phyloP scores from a whole-genome alignment of 2,113 vertebrate genomes.

The Zingel zingel region DNA sequence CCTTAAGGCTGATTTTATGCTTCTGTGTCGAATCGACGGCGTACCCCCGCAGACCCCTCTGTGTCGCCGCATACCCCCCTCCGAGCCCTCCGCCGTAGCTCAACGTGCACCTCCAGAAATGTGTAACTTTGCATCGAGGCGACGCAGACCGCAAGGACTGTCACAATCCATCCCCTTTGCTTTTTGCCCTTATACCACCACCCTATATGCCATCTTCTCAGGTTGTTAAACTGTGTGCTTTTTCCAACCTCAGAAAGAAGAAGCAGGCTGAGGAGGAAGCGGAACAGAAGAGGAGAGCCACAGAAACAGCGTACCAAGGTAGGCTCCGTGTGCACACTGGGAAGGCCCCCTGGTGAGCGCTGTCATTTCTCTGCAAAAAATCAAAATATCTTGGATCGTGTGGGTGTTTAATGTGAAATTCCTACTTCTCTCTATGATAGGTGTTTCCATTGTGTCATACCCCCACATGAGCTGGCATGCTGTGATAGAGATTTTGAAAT shows the following conservation, averaged over 20 bases:
- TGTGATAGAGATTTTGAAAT: background rate
- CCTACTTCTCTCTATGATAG: too few relatives aligned
- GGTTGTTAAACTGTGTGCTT: background rate
- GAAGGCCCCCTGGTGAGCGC: background rate
- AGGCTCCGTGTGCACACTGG: slow-evolving; percentile 19
- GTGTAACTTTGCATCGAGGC: too few relatives aligned
- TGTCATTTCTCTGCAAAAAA: background rate
- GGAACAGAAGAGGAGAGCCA: slow-evolving; percentile 95
- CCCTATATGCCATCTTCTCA: background rate
- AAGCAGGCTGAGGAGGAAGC: slow-evolving; percentile 97
- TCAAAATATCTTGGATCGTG: background rate
- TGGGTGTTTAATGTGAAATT: background rate
- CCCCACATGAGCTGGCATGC: background rate
- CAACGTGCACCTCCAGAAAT: too few relatives aligned
- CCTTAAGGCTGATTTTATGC: too few relatives aligned
- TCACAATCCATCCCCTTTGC: too few relatives aligned
- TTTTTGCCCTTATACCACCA: background rate
- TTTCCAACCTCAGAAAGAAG: slow-evolving; percentile 88
- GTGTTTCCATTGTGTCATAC: background rate
- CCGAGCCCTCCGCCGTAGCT: too few relatives aligned
- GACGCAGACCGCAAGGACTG: too few relatives aligned
- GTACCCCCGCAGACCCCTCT: too few relatives aligned
- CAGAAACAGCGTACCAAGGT: slow-evolving; percentile 97
- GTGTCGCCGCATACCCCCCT: too few relatives aligned
- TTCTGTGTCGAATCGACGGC: too few relatives aligned